Base-by-base conservation (phyloP, 2,797 vertebrate genomes). In the Megalops cyprinoides region DNA sequence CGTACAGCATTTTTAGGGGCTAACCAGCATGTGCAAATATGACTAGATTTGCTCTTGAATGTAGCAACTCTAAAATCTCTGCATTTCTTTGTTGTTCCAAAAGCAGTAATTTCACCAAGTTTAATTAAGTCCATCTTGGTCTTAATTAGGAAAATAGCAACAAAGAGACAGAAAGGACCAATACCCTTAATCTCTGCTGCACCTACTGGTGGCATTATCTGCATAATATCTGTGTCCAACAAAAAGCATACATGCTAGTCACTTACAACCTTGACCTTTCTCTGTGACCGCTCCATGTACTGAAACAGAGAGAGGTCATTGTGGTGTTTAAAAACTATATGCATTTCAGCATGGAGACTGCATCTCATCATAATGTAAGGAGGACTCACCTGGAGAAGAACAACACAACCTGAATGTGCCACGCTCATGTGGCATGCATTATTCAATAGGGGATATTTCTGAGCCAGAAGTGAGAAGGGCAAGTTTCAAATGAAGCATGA, bases 401-500 rank as follows among this genome's bases (percentile, higher is more conserved):
- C 67, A 71, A 71, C 44, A 42, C 37, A 71, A 71, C 7, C 67
- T 5, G 39, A 44, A 71, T 71, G 44, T 71, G 7, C 4, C 65
- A 1, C 23, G 67, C 67, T 39, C 39, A n/a, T 39, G n/a, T 42
- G 6, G 37, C 39, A 71, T 71, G 67, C 67, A 71, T 71, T 71
- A 71, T 71, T 71, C 67, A 71, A n/a, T 71, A 44, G 7, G 39
- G 20, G 18, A 9, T 44, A 23, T 71, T 39, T 23, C 37, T 71
- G 67, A 23, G 67, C 44, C 39, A 42, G 65, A n/a, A 71, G 39
- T 71, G 67, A 20, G 39, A 71, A 71, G 37, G 67, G 37, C 1
- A 39, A 42, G 39, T 71, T 71, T 71, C 67, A 71, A 71, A 71
- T 71, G 34, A 71, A 71, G 39, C 37, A 23, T 71, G 67, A 71